Evolutionary conservation across 1,140 invertebrate genomes (phyloP), one percentile per base, ranked within the genome.

Genomic region (Diorhabda sublineata): DNA sequence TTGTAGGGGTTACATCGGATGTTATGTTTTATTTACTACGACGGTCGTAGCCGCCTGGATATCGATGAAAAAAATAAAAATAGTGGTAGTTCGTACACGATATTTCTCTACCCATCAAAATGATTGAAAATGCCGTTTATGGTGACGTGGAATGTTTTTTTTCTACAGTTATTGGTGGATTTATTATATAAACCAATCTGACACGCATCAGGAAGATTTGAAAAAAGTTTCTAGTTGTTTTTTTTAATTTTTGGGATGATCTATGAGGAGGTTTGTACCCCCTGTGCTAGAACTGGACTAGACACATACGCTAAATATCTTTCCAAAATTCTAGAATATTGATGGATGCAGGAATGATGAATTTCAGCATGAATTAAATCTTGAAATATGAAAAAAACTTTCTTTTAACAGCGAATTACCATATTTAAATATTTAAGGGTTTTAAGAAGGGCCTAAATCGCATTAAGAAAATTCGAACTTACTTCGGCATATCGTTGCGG

Each of bases 21-120:
- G 64, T 69, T 61, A 66, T 71, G 70, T 69, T 69, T 71, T 71
- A 71, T 71, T 71, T 68, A 71, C 66, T 43, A 42, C 3, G 56
- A 64, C 57, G 65, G 45, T 60, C 64, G 57, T 64, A 52, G 47
- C 47, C 47, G 47, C 47, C 47, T 52, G 6, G 6, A 57, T 70
- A 64, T 70, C 52, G 63, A 70, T 57, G 69, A 56, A 70, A 67
- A 26, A 26, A 26, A 26, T 26, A 26, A 26, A 67, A 63, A 52
- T 64, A 64, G 45, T 57, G 63, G 43, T 47, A 64, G 52, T 64
- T 64, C 56, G 63, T 11, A 56, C 63, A 64, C 45, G 63, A 42
- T 42, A 64, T 64, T 64, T 64, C 56, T 64, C 52, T 57, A 57
- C 7, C 52, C 61, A 62, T 62, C 61, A 62, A 62, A 43, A 64